Conservation (phyloP, 2,113 vertebrate species). For the Ginglymostoma cirratum region DNA sequence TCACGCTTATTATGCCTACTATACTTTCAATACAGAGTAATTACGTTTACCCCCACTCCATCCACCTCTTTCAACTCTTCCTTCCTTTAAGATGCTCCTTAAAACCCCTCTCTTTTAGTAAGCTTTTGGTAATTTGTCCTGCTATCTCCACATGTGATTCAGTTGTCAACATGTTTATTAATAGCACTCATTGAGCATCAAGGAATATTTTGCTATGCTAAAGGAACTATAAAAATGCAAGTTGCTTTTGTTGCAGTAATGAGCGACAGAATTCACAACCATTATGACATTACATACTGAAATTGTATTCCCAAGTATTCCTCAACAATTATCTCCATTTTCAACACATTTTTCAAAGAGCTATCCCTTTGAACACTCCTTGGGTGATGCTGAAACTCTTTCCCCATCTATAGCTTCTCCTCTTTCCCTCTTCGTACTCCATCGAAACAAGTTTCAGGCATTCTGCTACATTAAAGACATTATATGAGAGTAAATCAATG, state of each 20-base stretch:
- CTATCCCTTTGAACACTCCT: background rate
- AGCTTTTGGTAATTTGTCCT: no score
- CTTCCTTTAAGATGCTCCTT: background rate
- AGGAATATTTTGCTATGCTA: no score
- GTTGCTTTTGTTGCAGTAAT: background rate
- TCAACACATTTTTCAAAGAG: background rate
- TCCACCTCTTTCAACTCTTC: background rate
- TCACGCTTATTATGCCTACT: background rate
- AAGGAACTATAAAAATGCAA: no score
- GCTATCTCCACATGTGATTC: background rate
- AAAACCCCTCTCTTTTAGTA: no score
- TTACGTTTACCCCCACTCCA: background rate
- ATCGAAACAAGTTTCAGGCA: background rate
- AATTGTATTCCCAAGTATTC: background rate
- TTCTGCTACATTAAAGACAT: background rate
- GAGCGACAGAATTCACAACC: background rate
- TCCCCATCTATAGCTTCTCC: background rate
- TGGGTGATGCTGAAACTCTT: background rate
- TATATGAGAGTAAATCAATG: background rate
- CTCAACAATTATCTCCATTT: background rate
- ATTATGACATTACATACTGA: background rate
- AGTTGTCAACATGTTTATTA: background rate
- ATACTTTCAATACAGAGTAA: background rate
- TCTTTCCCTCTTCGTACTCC: background rate
- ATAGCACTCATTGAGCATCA: background rate